phyloP scores from a whole-genome alignment of 1,140 invertebrate species.

The Nasonia longicornis region DNA sequence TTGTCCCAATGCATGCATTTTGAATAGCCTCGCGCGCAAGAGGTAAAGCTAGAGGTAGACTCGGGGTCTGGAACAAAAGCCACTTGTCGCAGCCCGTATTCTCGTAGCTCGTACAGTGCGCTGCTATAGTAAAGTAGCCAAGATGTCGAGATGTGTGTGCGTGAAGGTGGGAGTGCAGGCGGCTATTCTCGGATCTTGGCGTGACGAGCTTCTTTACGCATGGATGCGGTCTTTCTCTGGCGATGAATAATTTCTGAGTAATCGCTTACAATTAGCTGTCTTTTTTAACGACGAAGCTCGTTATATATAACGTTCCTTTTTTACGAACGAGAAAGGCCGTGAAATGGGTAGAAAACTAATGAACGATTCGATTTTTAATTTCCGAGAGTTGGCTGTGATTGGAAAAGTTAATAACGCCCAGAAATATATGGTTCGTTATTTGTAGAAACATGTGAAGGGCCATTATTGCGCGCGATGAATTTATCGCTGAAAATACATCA shows the following conservation, averaged over 20 bases:
- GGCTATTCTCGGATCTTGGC: background rate
- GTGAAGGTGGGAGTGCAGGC: background rate
- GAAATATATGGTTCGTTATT: too few species aligned
- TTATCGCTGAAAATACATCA: too few species aligned
- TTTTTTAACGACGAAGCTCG: too few species aligned
- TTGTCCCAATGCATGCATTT: constrained; percentile 37
- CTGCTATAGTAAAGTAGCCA: background rate
- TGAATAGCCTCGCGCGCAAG: constrained; percentile 21
- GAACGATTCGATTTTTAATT: too few species aligned
- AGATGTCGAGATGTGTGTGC: background rate
- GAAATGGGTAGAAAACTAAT: too few species aligned
- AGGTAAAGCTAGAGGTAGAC: background rate
- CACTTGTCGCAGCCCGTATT: constrained; percentile 23
- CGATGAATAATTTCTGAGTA: background rate
- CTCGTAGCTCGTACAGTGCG: background rate
- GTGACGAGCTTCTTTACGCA: background rate
- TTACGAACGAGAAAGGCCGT: too few species aligned
- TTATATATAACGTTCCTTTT: too few species aligned
- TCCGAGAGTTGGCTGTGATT: too few species aligned
- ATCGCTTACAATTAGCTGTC: background rate
- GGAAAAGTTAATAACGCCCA: too few species aligned
- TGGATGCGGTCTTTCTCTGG: background rate
- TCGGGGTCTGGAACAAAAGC: constrained; percentile 36
- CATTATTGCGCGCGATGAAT: too few species aligned
- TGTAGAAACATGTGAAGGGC: too few species aligned